Percentiles rank a stretch among this genome's conserved stretches.
phyloP scores from a whole-genome alignment of 2,797 vertebrate species.

The Rhadinocentrus ornatus region DNA sequence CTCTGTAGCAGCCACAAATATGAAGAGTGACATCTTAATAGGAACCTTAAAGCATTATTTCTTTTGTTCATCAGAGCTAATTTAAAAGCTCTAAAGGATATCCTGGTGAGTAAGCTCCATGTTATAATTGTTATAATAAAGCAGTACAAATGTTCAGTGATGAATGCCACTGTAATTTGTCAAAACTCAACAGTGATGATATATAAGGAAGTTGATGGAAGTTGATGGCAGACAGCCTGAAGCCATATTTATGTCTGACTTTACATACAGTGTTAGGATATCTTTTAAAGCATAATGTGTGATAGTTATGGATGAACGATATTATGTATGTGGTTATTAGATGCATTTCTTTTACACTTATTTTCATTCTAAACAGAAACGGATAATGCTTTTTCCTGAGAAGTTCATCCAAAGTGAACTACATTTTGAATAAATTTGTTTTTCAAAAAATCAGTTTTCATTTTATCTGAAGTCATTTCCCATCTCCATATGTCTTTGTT shows the following conservation, averaged over 20 bases:
- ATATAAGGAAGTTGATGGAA: not conserved
- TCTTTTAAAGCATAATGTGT: conserved; percentile 41
- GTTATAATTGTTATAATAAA: not conserved
- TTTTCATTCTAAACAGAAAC: conserved; percentile 55
- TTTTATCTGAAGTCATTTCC: conserved; percentile 44
- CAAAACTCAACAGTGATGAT: conserved; percentile 14
- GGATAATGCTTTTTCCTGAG: conserved; percentile 80
- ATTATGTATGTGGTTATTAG: conserved; percentile 28
- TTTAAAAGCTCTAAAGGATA: conserved; percentile 10
- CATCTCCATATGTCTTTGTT: conserved; percentile 14
- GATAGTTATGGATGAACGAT: conserved; percentile 47
- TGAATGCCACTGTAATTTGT: not conserved
- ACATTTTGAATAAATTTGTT: conserved; percentile 34
- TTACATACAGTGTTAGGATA: conserved; percentile 48
- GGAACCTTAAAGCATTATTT: conserved; percentile 21
- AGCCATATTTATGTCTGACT: conserved; percentile 36
- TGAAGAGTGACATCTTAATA: conserved; percentile 20
- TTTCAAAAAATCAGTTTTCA: conserved; percentile 23
- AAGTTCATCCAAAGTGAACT: conserved; percentile 62
- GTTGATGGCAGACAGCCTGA: conserved; percentile 26
- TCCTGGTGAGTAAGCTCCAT: not conserved
- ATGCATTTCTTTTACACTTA: conserved; percentile 44
- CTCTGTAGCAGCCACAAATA: conserved; percentile 24
- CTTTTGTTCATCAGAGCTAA: not conserved
- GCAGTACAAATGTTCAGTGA: conserved; percentile 13